Evolutionary conservation across 1,140 invertebrate species (phyloP), one percentile per base, ranked within the genome.

Genomic region (Nautilus pompilius): DNA sequence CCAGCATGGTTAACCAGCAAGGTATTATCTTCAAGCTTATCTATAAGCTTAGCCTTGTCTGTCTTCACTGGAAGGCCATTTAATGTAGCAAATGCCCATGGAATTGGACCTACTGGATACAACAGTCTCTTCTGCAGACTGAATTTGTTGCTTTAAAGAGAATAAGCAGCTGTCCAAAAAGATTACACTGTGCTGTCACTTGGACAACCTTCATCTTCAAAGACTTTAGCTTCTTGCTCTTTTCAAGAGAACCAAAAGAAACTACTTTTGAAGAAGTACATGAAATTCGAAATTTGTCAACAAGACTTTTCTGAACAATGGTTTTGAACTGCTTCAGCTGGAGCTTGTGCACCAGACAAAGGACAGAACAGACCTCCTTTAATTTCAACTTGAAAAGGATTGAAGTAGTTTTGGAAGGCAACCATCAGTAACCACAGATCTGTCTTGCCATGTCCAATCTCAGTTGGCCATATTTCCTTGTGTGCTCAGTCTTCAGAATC

Each of bases 11-110:
- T 17, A 8, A 17, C n/a, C n/a, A n/a, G n/a, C n/a, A n/a, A n/a
- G n/a, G n/a, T n/a, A n/a, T n/a, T n/a, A n/a, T n/a, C n/a, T 60
- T 65, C 63, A 17, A 65, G 24, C 8, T 28, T 13, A 60, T 60
- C 46, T 2, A 57, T 13, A 0, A 66, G 29, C 45, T 58, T 66
- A 4, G 65, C 29, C 24, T 62, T 58, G 33, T 66, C 56, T 8
- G 65, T 58, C 26, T 63, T 60, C 17, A 55, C 34, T 3, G 61
- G 61, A 2, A 63, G 28, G 4, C 65, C 65, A 55, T 67, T 57
- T 8, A 45, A 28, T 6, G 57, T 67, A 15, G 61, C 61, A 5
- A 67, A 29, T 4, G 61, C 29, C 57, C 60, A 58, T 10, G 56
- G 61, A 22, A 67, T 57, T 30, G 60, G 32, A 6, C 53, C 59